Base-by-base conservation (phyloP, 2,797 vertebrate genomes). In the Spizella passerina region DNA sequence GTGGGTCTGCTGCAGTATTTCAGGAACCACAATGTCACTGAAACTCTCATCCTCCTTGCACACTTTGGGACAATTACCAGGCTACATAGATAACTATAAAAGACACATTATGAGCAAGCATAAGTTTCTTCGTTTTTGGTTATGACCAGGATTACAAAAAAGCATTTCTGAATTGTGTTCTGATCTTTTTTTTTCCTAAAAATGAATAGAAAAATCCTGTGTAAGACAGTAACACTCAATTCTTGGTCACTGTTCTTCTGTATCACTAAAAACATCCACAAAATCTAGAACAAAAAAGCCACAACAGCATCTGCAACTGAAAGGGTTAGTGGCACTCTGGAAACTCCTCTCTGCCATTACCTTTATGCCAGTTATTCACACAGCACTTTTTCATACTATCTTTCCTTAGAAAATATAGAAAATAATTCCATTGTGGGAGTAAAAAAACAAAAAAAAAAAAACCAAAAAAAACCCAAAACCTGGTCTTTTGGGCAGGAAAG, bases 261-360 rank as follows among this genome's bases (percentile, higher is more conserved):
- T 44, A 73, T 38, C 75, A 86, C 46, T 53, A 70, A 86, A 82
- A 14, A 91, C 10, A 72, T 4, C 4, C 63, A 75, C 19, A 59
- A 88, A 76, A 82, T 17, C 6, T 3, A 57, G 20, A 89, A 90
- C n/a, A 80, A 66, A 86, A 86, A 73, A 56, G 14, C 44, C 44
- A 87, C 53, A 34, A 39, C 5, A 91, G 34, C 46, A 89, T 66
- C 82, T 85, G 81, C 59, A 96, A 88, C 87, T 86, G 73, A 61
- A 90, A 77, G 36, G 39, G 60, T 88, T 63, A 65, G 52, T 38
- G 90, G 59, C 83, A 94, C 71, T 55, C 68, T 69, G 47, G 39
- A 86, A 94, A 75, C 47, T 90, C 43, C 75, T 93, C 47, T 88
- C 82, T 93, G 61, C 59, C 86, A 52, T 86, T 65, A 96, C 55